phyloP scores from a whole-genome alignment of 2,113 vertebrate genomes.

The Hemichromis elongatus region DNA sequence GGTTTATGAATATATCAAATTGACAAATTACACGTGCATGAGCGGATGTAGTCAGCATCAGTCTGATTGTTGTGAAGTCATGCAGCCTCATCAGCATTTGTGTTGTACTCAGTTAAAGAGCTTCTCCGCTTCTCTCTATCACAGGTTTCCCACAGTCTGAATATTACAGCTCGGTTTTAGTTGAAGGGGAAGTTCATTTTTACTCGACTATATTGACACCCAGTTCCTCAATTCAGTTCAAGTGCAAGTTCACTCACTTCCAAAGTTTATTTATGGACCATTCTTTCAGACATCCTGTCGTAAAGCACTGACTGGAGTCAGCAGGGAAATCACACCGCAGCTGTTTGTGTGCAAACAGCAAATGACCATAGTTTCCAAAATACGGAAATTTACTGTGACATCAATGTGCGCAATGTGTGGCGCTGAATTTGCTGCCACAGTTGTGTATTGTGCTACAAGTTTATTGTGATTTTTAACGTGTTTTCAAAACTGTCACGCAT shows the following conservation, averaged over 20 bases:
- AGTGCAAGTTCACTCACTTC: background rate
- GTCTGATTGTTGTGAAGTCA: no score
- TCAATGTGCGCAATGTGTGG: background rate
- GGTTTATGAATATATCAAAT: no score
- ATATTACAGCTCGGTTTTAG: background rate
- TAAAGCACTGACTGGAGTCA: background rate
- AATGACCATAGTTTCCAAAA: background rate
- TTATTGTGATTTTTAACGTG: background rate
- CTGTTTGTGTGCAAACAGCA: background rate
- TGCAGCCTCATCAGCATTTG: no score
- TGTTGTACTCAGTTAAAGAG: background rate
- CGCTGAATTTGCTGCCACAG: rapidly evolving
- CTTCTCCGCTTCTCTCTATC: background rate
- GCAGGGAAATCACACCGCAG: background rate
- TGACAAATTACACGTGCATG: no score
- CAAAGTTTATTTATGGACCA: background rate
- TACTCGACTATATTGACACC: background rate
- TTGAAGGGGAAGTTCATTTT: background rate
- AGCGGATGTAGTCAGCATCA: no score
- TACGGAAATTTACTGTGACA: background rate
- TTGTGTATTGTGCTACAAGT: background rate
- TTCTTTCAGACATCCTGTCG: background rate
- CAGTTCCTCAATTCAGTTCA: background rate
- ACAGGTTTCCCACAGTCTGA: background rate
- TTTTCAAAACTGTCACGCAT: background rate